Conservation (phyloP, 2,797 vertebrate species). For the Varecia variegata region DNA sequence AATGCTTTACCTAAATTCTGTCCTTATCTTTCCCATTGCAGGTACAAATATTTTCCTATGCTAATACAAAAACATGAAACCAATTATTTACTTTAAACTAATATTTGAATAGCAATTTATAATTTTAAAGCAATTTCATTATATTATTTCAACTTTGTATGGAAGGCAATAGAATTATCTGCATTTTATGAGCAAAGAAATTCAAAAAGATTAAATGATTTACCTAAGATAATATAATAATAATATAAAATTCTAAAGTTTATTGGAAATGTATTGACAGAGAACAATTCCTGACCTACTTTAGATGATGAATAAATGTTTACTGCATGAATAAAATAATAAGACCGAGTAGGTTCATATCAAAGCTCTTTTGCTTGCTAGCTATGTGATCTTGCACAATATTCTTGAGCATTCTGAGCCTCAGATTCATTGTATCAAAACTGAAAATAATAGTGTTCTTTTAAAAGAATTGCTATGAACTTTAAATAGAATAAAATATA, state of each 20-base stretch:
- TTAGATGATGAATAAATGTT: background rate
- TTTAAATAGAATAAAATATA: background rate
- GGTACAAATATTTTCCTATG: constrained; percentile 33
- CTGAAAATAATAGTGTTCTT: background rate
- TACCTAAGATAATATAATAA: background rate
- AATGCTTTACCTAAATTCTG: background rate
- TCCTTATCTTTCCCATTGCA: background rate
- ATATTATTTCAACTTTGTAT: background rate
- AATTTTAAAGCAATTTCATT: constrained; percentile 17
- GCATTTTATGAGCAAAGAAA: background rate
- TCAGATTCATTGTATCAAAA: background rate
- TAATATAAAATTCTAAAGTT: background rate
- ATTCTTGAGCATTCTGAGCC: background rate
- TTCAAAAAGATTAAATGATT: background rate
- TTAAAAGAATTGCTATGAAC: background rate
- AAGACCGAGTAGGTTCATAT: background rate
- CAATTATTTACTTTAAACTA: background rate
- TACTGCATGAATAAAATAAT: constrained; percentile 1
- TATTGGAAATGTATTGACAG: background rate
- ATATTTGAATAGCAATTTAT: background rate
- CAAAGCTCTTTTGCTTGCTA: background rate
- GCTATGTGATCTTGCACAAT: background rate
- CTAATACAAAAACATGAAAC: background rate
- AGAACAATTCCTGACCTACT: background rate
- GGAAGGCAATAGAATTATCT: background rate